These are phyloP conservation scores for Tortricodes alternella DNA, from an alignment of 2,888 invertebrate genomes.

Conservation along the genomic window DNA sequence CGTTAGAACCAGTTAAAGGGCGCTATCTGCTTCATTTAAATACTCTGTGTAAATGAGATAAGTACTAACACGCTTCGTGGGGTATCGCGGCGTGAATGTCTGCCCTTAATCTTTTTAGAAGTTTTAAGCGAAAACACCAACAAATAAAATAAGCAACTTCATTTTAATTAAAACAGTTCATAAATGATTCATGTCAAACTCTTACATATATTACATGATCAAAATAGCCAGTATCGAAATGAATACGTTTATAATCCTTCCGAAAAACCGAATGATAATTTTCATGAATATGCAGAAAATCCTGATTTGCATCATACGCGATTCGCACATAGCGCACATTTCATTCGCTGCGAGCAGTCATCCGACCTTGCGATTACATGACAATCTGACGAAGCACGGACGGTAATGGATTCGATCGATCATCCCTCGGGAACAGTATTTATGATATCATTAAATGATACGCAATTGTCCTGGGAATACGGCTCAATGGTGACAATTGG, in stretches of 20 bases:
- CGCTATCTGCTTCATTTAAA: too few relatives aligned
- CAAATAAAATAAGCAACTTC: too few relatives aligned
- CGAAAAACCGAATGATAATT: background rate
- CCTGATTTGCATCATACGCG: background rate
- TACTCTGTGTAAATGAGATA: too few relatives aligned
- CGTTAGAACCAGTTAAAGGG: too few relatives aligned
- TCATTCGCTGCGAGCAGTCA: too few relatives aligned
- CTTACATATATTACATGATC: too few relatives aligned
- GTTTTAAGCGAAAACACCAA: too few relatives aligned
- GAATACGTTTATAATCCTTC: background rate
- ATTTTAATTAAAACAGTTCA: too few relatives aligned
- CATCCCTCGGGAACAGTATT: background rate
- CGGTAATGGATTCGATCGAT: background rate
- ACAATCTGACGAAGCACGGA: background rate
- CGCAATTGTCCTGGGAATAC: background rate
- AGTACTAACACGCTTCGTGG: too few relatives aligned
- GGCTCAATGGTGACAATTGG: background rate
- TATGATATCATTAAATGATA: background rate
- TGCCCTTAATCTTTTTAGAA: too few relatives aligned
- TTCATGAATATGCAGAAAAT: background rate
- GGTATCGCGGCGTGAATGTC: too few relatives aligned
- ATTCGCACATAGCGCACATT: background rate
- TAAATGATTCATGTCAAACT: too few relatives aligned
- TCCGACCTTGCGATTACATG: slow-evolving; percentile 1
- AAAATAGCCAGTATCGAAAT: background rate